A percentile compares a stretch with the other conserved stretches of the same genome.
Conservation (phyloP, 1,140 invertebrate genomes). For the Prorops nasuta region DNA sequence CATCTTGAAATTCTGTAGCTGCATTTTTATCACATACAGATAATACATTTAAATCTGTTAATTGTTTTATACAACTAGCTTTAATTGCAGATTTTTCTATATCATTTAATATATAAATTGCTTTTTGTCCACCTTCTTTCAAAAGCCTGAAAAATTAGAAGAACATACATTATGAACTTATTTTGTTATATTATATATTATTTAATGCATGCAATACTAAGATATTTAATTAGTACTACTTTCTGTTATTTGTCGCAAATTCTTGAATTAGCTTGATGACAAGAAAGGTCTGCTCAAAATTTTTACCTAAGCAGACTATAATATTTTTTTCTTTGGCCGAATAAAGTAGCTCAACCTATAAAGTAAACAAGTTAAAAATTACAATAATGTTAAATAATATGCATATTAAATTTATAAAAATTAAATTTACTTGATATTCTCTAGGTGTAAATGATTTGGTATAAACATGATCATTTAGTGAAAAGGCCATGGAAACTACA, state of each 20-base stretch:
- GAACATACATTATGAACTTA: too few relatives aligned
- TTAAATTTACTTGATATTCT: conserved; percentile 66
- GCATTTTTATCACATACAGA: conserved; percentile 27
- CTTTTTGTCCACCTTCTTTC: conserved; percentile 46
- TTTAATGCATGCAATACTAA: conserved; percentile 4
- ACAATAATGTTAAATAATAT: background rate
- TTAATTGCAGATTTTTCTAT: conserved; percentile 61
- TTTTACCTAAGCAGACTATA: conserved; percentile 81
- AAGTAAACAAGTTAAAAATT: conserved; percentile 7
- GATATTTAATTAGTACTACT: conserved; percentile 33
- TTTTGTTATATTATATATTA: conserved; percentile 7
- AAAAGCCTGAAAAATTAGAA: conserved; percentile 45
- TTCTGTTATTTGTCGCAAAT: conserved; percentile 59
- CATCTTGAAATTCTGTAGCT: conserved; percentile 19
- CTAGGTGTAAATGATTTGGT: conserved; percentile 71
- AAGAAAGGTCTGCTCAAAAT: conserved; percentile 84
- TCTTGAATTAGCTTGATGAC: conserved; percentile 85
- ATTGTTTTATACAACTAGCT: conserved; percentile 53
- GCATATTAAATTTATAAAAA: conserved; percentile 3
- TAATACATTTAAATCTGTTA: conserved; percentile 50
- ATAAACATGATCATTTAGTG: conserved; percentile 64
- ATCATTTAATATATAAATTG: conserved; percentile 60
- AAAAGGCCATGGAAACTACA: conserved; percentile 59
- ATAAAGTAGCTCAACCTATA: conserved; percentile 77
- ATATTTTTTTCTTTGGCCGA: conserved; percentile 76